These are phyloP conservation scores for Drosophila micromelanica DNA, from an alignment of 1,140 invertebrate genomes.

Conservation along the genomic window DNA sequence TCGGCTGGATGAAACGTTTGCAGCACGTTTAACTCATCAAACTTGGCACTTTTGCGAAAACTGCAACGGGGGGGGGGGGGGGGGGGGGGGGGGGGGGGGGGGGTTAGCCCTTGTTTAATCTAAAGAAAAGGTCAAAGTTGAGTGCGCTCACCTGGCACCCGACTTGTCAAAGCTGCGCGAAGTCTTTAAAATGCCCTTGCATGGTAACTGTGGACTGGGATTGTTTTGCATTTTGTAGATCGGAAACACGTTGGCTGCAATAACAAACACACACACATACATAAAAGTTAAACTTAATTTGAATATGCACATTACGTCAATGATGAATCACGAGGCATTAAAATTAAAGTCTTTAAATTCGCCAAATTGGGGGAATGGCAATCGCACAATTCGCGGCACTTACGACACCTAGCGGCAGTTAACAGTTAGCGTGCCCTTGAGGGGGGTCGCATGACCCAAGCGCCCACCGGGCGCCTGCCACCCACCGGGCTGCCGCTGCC, in stretches of 20 bases:
- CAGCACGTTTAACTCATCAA: conserved; percentile 99
- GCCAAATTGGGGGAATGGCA: conserved; percentile 50
- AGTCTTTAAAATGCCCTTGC: conserved; percentile 96
- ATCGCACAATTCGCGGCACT: conserved; percentile 42
- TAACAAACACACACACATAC: conserved; percentile 7
- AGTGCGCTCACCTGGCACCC: conserved; percentile 67
- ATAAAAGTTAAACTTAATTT: conserved; percentile 22
- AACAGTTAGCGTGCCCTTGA: conserved; percentile 60
- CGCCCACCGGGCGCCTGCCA: conserved; percentile 40
- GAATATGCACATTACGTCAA: conserved; percentile 66
- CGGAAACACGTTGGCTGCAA: conserved; percentile 38
- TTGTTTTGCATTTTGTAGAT: conserved; percentile 76
- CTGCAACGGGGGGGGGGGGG: too few species aligned
- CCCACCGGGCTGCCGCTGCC: conserved; percentile 11
- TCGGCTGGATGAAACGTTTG: conserved; percentile 98
- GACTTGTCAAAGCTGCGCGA: conserved; percentile 94
- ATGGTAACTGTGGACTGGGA: conserved; percentile 88
- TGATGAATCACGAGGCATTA: conserved; percentile 55
- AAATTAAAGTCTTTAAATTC: conserved; percentile 42
- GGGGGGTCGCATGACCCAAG: conserved; percentile 52
- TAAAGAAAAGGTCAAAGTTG: conserved; percentile 41
- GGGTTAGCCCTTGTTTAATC: conserved; percentile 38
- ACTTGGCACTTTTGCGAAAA: conserved; percentile 93
- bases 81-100: too few species aligned
- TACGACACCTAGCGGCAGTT: conserved; percentile 59